Evolutionary conservation across 2,113 vertebrate genomes (phyloP), one percentile per base, ranked within the genome.

Genomic region (Oplegnathus fasciatus): DNA sequence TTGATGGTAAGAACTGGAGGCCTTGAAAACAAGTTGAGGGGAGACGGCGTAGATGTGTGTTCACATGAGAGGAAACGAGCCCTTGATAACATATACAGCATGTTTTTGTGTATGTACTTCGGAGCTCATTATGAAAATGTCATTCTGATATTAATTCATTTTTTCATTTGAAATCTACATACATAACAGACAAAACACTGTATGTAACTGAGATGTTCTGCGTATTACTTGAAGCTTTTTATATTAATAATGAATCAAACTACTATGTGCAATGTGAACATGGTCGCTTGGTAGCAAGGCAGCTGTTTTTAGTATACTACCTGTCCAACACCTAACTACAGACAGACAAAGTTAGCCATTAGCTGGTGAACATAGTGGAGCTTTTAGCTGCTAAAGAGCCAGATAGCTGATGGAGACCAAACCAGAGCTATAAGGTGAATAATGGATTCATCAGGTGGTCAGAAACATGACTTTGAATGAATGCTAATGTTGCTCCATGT

Each of bases 11-110:
- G 34, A 88, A 67, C n/a, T 22, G 2, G 18, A 77, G 54, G 61
- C 71, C 86, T 86, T 85, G 84, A 74, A 65, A 70, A 76, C 46
- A 83, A 75, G 32, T 54, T n/a, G 18, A 78, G 26, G 26, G 14
- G 61, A 54, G 37, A 72, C 75, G 44, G 20, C 14, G 40, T 6
- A 58, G 26, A 73, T 62, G 10, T 42, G 17, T 54, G 14, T 72
- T 72, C 9, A 58, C 28, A 11, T 30, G 42, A 65, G 22, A 46
- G 17, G 30, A 85, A 81, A 75, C 20, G 7, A 86, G 50, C 75
- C 52, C 75, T 72, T 73, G 20, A 74, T 14, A 42, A 32, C 28
- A 50, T 48, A 40, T 62, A 58, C 18, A 37, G 3, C 60, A 42
- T 67, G 70, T 78, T n/a, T 60, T 61, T 79, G 42, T 42, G 37